Base-by-base conservation (phyloP, 2,888 invertebrate species). In the Torymus texanus region DNA sequence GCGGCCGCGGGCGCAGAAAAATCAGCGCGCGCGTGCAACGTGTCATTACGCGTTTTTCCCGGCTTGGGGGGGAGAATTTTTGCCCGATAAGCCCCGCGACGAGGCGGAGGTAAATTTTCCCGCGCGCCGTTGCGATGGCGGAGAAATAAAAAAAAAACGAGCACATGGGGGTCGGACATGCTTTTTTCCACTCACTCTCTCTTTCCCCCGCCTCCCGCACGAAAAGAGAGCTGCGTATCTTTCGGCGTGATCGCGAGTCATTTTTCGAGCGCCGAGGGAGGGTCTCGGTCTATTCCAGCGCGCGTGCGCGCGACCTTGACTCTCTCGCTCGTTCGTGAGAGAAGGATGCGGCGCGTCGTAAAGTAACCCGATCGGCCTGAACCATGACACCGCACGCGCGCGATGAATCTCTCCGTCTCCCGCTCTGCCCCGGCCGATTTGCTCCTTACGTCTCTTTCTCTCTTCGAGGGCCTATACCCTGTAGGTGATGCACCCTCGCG, bases 231-330 rank as follows among this genome's bases (percentile, higher is more conserved):
- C 24, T 11, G 65, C 63, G 58, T 74, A 74, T 74, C 68, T 70
- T 62, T 41, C 68, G 53, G 68, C 68, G 62, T 55, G 68, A 76
- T 76, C 75, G 68, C 75, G 75, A 76, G 68, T 70, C 41, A 76
- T 76, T 76, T 76, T 77, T 71, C 58, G 58, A 41, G 41, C 41
- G 41, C 8, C 41, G 41, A 41, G 41, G 41, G 41, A 41, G 41
- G 41, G 41, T 8, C 41, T 8, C 41, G 41, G 41, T 41, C 41
- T 41, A 41, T 41, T 41, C 41, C 41, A 5, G 41, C 14, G n/a
- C 18, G n/a, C 3, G 11, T 51, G 12, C 16, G 51, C 14, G 70
- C 66, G 78, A 78, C 73, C 78, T 78, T 78, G 73, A 62, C 78
- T 78, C 24, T 59, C 21, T 73, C 53, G 14, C 24, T 29, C 61